Percentiles rank a stretch among this genome's conserved stretches.
Conservation (phyloP, 2,888 invertebrate species). For the Drosophila ezoana region DNA sequence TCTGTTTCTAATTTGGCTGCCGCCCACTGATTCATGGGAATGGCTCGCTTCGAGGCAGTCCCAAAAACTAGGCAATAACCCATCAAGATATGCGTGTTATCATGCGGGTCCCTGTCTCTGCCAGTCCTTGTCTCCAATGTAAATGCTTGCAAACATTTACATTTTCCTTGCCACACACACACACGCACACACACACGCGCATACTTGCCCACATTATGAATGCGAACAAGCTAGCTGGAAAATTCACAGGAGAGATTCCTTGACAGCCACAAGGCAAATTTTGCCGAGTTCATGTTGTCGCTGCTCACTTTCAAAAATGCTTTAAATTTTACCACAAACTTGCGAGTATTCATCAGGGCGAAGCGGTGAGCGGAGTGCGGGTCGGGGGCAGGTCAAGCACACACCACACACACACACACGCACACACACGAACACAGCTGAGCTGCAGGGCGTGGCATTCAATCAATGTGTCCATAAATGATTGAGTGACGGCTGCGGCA, state of each 20-base stretch:
- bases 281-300: conserved; percentile 21
- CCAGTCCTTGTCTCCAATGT: conserved; percentile 30
- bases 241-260: conserved; percentile 67
- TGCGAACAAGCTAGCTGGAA: conserved; percentile 65
- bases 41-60: conserved; percentile 40
- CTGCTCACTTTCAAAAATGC: conserved; percentile 43
- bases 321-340: conserved; percentile 59
- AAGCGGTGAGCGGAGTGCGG: too few species aligned
- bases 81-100: conserved; percentile 70
- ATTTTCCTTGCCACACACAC: conserved; percentile 34
- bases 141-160: conserved; percentile 50
- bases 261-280: conserved; percentile 39
- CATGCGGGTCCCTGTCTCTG: conserved; percentile 54
- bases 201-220: conserved; percentile 41
- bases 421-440: not conserved
- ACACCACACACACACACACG: not conserved
- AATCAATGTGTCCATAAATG: conserved; percentile 61
- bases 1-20: conserved; percentile 57
- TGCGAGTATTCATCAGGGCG: not conserved
- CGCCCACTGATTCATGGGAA: conserved; percentile 30
- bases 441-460: conserved; percentile 47
- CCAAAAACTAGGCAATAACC: conserved; percentile 73
- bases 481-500: conserved; percentile 47
- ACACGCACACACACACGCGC: conserved; percentile 3
- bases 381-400: not conserved